Evolutionary conservation across 2,797 vertebrate genomes (phyloP).

Genomic region (Rhabdophis nuchalis): DNA sequence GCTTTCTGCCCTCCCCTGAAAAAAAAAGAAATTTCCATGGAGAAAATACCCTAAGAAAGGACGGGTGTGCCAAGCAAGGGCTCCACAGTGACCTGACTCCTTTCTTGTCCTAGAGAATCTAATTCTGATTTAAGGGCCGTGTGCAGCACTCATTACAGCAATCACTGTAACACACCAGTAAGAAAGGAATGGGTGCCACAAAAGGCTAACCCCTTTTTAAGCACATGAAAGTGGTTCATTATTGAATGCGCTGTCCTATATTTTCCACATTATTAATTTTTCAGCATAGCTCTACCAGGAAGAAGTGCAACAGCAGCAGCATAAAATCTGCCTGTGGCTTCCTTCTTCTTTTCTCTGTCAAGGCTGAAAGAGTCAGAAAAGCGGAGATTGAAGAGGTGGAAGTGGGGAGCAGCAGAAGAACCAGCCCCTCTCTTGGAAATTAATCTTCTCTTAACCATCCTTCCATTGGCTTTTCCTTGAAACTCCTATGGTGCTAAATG

Average conservation of each 20-base stretch:
- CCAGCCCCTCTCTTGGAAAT: not conserved
- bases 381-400: not conserved
- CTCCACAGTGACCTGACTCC: not conserved
- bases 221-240: not conserved
- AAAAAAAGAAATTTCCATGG: not conserved
- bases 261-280: slow-evolving; percentile 24
- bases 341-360: not conserved
- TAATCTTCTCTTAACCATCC: no score
- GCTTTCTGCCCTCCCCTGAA: not conserved
- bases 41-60: fast-evolving
- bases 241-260: not conserved
- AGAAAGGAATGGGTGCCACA: not conserved
- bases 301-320: not conserved
- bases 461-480: not conserved
- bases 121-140: not conserved
- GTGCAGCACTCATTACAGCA: not conserved
- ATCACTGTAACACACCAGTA: slow-evolving; percentile 2
- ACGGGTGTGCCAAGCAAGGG: not conserved
- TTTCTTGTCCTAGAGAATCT: not conserved
- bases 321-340: not conserved
- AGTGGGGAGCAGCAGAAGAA: not conserved
- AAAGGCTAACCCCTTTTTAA: slow-evolving; percentile 8
- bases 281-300: not conserved
- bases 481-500: not conserved
- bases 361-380: not conserved